Conservation (phyloP, 2,113 vertebrate genomes). For the Rhabdornis inornatus region DNA sequence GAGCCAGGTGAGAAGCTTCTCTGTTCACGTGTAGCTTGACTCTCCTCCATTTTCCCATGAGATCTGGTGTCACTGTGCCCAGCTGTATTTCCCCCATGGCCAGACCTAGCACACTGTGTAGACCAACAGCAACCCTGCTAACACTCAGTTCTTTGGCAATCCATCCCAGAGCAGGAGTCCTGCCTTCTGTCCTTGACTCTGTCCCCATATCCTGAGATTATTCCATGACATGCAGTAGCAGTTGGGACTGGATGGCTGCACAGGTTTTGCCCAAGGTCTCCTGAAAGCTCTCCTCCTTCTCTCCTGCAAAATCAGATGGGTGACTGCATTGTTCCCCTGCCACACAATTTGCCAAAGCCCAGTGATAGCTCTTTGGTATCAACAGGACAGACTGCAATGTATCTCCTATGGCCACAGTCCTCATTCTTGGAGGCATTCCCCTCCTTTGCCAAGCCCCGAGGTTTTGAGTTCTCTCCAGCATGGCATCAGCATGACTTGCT, state of each 20-base stretch:
- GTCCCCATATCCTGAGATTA: background rate
- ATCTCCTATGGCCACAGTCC: background rate
- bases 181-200: background rate
- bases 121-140: background rate
- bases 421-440: background rate
- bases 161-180: background rate
- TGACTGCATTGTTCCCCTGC: background rate
- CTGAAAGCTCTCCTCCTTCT: background rate
- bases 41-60: background rate
- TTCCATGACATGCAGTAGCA: background rate
- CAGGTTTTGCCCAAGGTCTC: background rate
- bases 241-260: background rate
- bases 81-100: background rate
- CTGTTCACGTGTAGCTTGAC: background rate
- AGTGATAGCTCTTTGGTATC: background rate
- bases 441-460: background rate
- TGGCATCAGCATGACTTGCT: background rate
- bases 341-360: background rate
- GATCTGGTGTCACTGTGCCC: background rate
- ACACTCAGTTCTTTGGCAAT: background rate
- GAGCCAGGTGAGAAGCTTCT: background rate
- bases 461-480: background rate
- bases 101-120: background rate
- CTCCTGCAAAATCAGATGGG: background rate
- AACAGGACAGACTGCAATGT: background rate